Base-by-base conservation (phyloP, 2,888 invertebrate species). In the Phengaris arion region DNA sequence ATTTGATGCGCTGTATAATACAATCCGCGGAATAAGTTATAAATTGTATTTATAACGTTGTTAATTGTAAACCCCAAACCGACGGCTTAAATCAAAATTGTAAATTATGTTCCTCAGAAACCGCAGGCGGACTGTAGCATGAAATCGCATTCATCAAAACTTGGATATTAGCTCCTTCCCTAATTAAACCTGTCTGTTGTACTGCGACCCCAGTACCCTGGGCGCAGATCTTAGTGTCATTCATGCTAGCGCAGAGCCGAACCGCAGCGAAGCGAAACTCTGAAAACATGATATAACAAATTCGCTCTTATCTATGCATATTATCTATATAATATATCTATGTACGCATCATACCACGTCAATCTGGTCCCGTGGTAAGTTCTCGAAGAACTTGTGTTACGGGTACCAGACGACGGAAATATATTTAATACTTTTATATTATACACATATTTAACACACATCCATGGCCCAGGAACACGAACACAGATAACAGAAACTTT, bases 61-160 rank as follows among this genome's bases (percentile, higher is more conserved):
- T 51, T 52, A 70, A 22, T 51, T 70, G 22, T 51, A 52, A 9
- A 22, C 22, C 72, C 35, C 6, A 45, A 72, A 54, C 51, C 10
- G 51, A 70, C 72, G 52, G 52, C 48, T 85, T 86, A 87, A 88
- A 90, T 89, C 88, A 89, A 89, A 90, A 91, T 91, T 89, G 87
- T 87, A 88, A 90, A 90, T 91, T 86, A 86, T 85, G 83, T 85
- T 83, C 74, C 75, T 77, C 76, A 76, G 46, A 35, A 51, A 72
- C 72, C 72, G 52, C 75, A 77, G 74, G 75, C 77, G 79, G 85
- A 84, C 83, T 86, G 85, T 87, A 87, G 88, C 88, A 86, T 88
- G 87, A 87, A 90, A 90, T 92, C 90, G 88, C 89, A 92, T 92
- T 91, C 91, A 92, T 92, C 92, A 91, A 91, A 92, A 92, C 91